Percentiles rank a stretch among this genome's conserved stretches.
phyloP scores from a whole-genome alignment of 2,113 vertebrate species.

The Jacana jacana region DNA sequence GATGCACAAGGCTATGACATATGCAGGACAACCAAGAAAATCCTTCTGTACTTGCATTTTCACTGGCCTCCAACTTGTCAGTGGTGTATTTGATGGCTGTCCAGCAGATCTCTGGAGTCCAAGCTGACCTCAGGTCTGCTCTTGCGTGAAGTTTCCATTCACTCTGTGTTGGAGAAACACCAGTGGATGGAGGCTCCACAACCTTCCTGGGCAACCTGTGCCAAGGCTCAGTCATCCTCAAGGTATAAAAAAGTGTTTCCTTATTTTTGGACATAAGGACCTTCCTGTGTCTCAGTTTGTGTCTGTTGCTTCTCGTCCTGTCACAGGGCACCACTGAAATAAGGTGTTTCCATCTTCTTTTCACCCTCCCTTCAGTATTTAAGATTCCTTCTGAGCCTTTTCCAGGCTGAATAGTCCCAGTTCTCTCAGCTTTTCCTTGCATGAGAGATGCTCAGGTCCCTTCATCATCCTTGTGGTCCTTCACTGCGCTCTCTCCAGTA shows the following conservation, averaged over 20 bases:
- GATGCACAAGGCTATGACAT: not conserved
- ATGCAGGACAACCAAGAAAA: not conserved
- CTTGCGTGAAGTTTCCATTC: not conserved
- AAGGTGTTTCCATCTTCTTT: not conserved
- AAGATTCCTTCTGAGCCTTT: not conserved
- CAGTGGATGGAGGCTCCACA: not conserved
- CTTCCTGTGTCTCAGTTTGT: not conserved
- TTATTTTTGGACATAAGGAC: not conserved
- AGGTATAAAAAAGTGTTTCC: not conserved
- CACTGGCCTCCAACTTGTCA: not conserved
- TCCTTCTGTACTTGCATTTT: not conserved
- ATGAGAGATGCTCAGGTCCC: not conserved
- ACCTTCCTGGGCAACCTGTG: not conserved
- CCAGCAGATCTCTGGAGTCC: not conserved
- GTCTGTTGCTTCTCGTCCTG: not conserved
- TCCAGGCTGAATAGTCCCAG: not conserved
- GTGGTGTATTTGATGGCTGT: not conserved
- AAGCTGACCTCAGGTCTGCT: not conserved
- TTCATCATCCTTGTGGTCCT: not conserved
- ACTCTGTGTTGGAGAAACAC: not conserved
- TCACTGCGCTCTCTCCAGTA: not conserved
- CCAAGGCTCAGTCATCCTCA: not conserved
- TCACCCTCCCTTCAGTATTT: not conserved
- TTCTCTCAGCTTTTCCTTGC: not conserved
- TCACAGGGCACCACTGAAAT: not conserved